Conservation (phyloP, 2,797 vertebrate genomes). For the Netta rufina region DNA sequence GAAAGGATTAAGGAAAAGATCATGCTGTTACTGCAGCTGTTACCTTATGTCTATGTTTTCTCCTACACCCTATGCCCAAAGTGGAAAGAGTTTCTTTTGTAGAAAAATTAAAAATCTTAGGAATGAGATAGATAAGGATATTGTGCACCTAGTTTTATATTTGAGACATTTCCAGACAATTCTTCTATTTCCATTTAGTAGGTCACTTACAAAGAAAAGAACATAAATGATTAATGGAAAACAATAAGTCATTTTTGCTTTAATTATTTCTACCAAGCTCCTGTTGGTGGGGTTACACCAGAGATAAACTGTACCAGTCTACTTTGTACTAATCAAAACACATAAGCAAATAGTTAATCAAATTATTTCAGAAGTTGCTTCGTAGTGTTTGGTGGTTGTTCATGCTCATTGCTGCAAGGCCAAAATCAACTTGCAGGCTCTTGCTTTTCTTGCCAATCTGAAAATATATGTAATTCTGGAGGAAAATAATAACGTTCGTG, state of each 20-base stretch:
- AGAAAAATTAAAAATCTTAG: neutral
- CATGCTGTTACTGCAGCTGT: conserved; percentile 44
- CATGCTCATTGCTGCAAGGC: neutral
- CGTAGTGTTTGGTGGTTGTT: neutral
- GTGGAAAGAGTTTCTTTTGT: neutral
- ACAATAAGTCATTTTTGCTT: neutral
- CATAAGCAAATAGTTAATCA: neutral
- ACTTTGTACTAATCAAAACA: conserved; percentile 14
- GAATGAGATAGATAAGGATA: neutral
- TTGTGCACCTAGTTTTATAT: neutral
- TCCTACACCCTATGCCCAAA: neutral
- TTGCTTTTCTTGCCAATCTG: neutral
- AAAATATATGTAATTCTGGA: neutral
- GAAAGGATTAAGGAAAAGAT: conserved; percentile 40
- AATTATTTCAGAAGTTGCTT: conserved; percentile 12
- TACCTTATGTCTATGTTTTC: conserved; percentile 43
- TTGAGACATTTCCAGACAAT: neutral
- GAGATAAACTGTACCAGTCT: neutral
- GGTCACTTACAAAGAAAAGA: conserved; percentile 1
- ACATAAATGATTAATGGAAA: conserved; percentile 20
- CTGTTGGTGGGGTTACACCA: neutral
- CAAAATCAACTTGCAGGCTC: neutral
- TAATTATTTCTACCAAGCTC: neutral
- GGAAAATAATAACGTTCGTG: neutral
- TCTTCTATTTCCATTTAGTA: conserved; percentile 24